These are phyloP conservation scores for Ciconia boyciana DNA, from an alignment of 2,113 vertebrate genomes.

Conservation along the genomic window DNA sequence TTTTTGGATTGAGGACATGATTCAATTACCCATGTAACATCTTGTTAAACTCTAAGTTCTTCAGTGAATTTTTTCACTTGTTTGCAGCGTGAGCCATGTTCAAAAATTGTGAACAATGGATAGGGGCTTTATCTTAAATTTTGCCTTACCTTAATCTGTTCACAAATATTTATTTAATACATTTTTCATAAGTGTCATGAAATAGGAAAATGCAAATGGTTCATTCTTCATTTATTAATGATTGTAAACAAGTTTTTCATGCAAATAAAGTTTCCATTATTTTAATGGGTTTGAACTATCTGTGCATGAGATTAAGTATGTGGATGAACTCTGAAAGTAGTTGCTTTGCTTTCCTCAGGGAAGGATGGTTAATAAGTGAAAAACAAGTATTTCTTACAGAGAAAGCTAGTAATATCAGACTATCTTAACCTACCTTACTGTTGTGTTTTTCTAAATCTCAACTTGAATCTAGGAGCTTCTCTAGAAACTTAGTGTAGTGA, in stretches of 20 bases:
- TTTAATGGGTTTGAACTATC: constrained; percentile 60
- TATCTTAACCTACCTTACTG: background rate
- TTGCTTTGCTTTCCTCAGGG: background rate
- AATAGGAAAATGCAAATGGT: constrained; percentile 73
- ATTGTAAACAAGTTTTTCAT: constrained; percentile 83
- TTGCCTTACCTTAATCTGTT: constrained; percentile 81
- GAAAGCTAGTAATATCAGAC: background rate
- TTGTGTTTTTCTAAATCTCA: background rate
- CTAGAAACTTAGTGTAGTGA: background rate
- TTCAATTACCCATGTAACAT: constrained; percentile 51
- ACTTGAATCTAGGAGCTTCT: background rate
- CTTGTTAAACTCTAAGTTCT: constrained; percentile 47
- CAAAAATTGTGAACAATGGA: constrained; percentile 63
- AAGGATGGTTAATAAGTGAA: background rate
- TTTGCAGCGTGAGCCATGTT: constrained; percentile 69
- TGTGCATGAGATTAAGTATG: background rate
- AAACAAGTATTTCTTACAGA: background rate
- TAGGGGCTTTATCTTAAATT: constrained; percentile 73
- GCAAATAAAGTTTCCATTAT: constrained; percentile 84
- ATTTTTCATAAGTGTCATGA: constrained; percentile 74
- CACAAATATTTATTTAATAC: constrained; percentile 82
- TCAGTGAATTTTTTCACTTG: constrained; percentile 69
- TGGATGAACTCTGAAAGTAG: background rate
- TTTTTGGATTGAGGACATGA: constrained; percentile 70
- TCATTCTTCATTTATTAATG: constrained; percentile 79